phyloP scores from a whole-genome alignment of 2,888 invertebrate genomes.

The Xestia rhomboidea region DNA sequence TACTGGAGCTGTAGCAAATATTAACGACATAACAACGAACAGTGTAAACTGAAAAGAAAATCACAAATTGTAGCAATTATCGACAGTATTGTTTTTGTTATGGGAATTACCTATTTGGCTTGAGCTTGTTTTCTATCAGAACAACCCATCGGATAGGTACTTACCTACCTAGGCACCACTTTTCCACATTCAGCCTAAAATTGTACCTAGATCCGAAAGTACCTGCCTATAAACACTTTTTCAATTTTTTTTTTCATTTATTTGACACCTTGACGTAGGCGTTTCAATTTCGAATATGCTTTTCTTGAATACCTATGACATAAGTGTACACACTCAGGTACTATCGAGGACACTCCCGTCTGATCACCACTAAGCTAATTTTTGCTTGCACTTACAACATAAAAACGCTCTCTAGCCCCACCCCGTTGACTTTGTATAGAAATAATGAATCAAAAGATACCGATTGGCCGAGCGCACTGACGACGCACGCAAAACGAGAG shows the following conservation, averaged over 20 bases:
- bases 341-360: no score
- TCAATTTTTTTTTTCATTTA: no score
- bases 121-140: neutral
- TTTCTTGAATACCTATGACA: neutral
- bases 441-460: no score
- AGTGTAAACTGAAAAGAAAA: constrained; percentile 86
- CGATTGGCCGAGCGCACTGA: no score
- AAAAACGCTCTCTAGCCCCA: no score
- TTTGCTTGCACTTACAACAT: no score
- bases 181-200: neutral
- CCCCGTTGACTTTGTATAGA: no score
- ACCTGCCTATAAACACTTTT: no score
- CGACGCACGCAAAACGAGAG: no score
- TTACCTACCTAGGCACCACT: neutral
- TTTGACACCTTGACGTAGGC: neutral
- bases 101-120: neutral
- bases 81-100: neutral
- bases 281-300: neutral
- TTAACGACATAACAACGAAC: constrained; percentile 91
- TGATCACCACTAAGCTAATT: no score
- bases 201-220: neutral
- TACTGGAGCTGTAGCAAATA: constrained; percentile 92
- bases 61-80: constrained; percentile 8
- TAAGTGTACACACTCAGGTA: neutral
- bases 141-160: neutral